phyloP scores from a whole-genome alignment of 1,140 invertebrate genomes.

The Conopomorpha cramerella region DNA sequence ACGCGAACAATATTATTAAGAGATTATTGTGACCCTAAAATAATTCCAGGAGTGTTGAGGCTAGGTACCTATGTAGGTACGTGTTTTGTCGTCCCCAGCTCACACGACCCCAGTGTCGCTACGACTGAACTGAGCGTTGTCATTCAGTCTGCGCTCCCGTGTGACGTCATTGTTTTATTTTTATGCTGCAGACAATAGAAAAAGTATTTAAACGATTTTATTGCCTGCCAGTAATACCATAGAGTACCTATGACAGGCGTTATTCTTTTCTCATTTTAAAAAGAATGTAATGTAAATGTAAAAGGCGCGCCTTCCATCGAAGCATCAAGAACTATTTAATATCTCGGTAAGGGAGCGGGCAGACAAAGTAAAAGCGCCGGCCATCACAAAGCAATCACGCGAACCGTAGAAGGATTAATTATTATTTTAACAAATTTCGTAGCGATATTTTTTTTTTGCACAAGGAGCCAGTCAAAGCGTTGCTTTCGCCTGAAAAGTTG shows the following conservation, averaged over 20 bases:
- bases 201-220: no score
- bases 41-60: conserved; percentile 31
- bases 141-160: no score
- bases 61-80: no score
- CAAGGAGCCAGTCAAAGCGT: conserved; percentile 46
- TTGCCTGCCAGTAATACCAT: no score
- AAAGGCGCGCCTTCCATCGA: no score
- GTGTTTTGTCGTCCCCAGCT: conserved; percentile 19
- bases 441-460: conserved; percentile 28
- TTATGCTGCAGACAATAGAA: no score
- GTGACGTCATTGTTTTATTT: conserved; percentile 19
- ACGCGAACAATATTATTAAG: conserved; percentile 20
- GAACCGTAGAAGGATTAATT: conserved; percentile 48
- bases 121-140: no score
- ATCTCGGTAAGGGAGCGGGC: conserved; percentile 33
- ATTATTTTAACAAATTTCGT: conserved; percentile 53
- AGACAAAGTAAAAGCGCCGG: conserved; percentile 38
- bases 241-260: no score
- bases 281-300: no score
- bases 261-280: no score
- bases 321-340: conserved; percentile 53
- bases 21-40: conserved; percentile 35
- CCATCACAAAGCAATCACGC: conserved; percentile 30
- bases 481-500: conserved; percentile 47
- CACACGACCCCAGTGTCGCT: no score